Base-by-base conservation (phyloP, 1,140 invertebrate genomes). In the Caligus rogercresseyi region DNA sequence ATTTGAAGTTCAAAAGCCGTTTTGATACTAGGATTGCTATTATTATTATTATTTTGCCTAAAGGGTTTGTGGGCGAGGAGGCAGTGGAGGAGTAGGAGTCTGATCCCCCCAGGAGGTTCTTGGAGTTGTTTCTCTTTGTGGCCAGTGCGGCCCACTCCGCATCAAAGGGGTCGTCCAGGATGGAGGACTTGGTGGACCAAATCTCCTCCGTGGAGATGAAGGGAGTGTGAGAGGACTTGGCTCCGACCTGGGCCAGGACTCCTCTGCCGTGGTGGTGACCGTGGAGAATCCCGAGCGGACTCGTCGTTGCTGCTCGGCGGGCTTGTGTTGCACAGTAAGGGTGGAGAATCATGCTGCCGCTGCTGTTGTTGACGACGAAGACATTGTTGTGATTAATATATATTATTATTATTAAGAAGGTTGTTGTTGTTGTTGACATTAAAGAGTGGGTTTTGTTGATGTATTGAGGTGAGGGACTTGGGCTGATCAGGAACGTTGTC, bases 131-230 rank as follows among this genome's bases (percentile, higher is more conserved):
- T 18, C 69, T 67, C 31, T 43, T 43, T 25, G 71, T 70, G 26
- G 73, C 71, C 52, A 76, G 71, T 20, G 82, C 82, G 1, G 83
- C 85, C 87, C 87, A 89, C 69, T 88, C 87, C 3, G 85, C 85
- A 71, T 89, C 85, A 69, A 89, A 89, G 0, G 87, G 87, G 75
- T 91, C 87, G 4, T 74, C 68, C 25, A 63, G 25, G 2, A 63
- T 62, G 19, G 60, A 52, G 43, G 24, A 66, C 24, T 67, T 67
- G 43, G 65, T 66, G 15, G 63, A 43, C 64, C 63, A 65, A 18
- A 16, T 58, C 18, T 66, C 64, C 23, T 51, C 20, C 51, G 24
- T 54, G n/a, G 65, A 59, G 7, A 21, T 58, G 3, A 25, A 11
- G 16, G 25, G 25, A 14, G 63, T 24, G 16, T 57, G 43, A 16